A percentile compares a stretch with the other conserved stretches of the same genome.
These are phyloP conservation scores for Chloroclystis v-ata DNA, from an alignment of 2,888 invertebrate species.

Conservation along the genomic window DNA sequence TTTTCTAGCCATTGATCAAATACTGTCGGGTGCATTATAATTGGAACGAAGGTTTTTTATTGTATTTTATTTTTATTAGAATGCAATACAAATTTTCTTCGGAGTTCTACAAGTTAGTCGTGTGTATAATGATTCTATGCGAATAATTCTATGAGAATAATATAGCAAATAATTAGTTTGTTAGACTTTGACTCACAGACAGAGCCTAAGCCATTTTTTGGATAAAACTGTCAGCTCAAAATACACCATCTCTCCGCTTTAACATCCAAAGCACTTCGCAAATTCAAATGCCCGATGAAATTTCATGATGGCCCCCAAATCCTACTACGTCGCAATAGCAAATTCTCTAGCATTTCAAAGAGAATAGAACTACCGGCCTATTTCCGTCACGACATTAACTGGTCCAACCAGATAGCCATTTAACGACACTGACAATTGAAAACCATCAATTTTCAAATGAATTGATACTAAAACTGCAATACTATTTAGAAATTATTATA, in stretches of 20 bases:
- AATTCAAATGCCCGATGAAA: conserved; percentile 10
- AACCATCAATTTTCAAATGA: not conserved
- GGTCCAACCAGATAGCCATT: not conserved
- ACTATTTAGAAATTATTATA: too few species aligned
- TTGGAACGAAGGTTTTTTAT: not conserved
- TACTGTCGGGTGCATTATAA: not conserved
- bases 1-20: too few species aligned
- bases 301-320: conserved; percentile 12
- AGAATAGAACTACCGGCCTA: conserved; percentile 4
- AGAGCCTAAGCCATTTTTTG: too few species aligned
- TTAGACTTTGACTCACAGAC: too few species aligned
- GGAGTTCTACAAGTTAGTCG: too few species aligned
- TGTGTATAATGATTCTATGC: too few species aligned
- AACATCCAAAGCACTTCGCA: conserved; percentile 19
- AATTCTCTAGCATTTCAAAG: conserved; percentile 12
- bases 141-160: too few species aligned
- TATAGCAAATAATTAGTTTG: too few species aligned
- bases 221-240: not conserved
- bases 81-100: too few species aligned
- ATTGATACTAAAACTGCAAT: conserved; percentile 1
- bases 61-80: too few species aligned
- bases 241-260: conserved; percentile 8
- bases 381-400: not conserved
- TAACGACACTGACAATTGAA: not conserved
- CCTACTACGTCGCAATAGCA: conserved; percentile 10